These are phyloP conservation scores for Hesperia comma DNA, from an alignment of 2,888 invertebrate genomes.

Conservation along the genomic window DNA sequence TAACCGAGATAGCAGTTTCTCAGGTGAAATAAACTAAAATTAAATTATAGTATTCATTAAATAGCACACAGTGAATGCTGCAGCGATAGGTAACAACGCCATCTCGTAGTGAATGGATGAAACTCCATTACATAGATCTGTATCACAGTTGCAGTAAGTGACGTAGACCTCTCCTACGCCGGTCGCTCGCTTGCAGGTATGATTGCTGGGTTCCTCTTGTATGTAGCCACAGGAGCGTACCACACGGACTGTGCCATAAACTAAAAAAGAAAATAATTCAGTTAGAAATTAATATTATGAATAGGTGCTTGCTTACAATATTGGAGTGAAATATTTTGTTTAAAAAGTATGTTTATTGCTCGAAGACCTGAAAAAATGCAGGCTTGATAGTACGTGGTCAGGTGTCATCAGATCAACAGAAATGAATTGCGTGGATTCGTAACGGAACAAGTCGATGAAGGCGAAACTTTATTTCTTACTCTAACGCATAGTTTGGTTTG, in stretches of 20 bases:
- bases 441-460: too few species aligned
- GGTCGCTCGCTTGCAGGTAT: slow-evolving; percentile 86
- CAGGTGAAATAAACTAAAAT: neutral
- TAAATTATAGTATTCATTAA: slow-evolving; percentile 14
- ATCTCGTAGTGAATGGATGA: slow-evolving; percentile 44
- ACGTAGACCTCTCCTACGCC: slow-evolving; percentile 90
- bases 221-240: slow-evolving; percentile 92
- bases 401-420: too few species aligned
- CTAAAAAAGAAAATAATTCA: slow-evolving; percentile 73
- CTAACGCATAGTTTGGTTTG: too few species aligned
- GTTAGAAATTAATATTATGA: neutral
- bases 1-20: too few species aligned
- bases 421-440: too few species aligned
- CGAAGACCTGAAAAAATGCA: too few species aligned
- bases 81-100: slow-evolving; percentile 45
- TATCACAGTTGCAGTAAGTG: slow-evolving; percentile 90
- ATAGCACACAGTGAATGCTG: slow-evolving; percentile 9
- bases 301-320: too few species aligned
- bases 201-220: slow-evolving; percentile 85
- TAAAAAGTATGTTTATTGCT: too few species aligned
- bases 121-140: slow-evolving; percentile 88
- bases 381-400: too few species aligned
- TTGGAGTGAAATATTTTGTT: too few species aligned
- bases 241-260: slow-evolving; percentile 89
- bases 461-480: too few species aligned